Percentiles rank a stretch among this genome's conserved stretches.
phyloP scores from a whole-genome alignment of 2,888 invertebrate species.

The Catocala sponsa region DNA sequence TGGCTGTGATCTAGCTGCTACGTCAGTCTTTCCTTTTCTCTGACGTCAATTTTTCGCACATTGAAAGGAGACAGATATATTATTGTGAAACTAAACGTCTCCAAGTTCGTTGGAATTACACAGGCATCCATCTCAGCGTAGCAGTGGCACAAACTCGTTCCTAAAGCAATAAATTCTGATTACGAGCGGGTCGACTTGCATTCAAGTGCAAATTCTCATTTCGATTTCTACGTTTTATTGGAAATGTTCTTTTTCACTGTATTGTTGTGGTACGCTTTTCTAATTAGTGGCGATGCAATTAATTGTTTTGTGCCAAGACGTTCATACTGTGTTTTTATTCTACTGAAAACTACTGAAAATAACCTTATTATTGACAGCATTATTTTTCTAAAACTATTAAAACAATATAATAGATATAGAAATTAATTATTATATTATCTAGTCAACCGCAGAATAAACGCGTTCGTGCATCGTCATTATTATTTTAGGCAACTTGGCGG shows the following conservation, averaged over 20 bases:
- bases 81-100: slow-evolving; percentile 28
- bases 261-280: slow-evolving; percentile 34
- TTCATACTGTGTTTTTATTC: neutral
- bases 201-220: slow-evolving; percentile 70
- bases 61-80: slow-evolving; percentile 28
- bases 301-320: slow-evolving; percentile 8
- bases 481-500: too few species aligned
- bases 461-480: too few species aligned
- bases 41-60: slow-evolving; percentile 11
- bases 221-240: slow-evolving; percentile 58
- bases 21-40: slow-evolving; percentile 22
- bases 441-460: too few species aligned
- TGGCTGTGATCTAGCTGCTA: slow-evolving; percentile 11
- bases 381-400: neutral
- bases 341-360: slow-evolving; percentile 2
- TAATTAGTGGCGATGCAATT: slow-evolving; percentile 38
- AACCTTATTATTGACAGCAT: neutral
- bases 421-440: too few species aligned
- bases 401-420: too few species aligned
- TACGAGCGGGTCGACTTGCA: slow-evolving; percentile 64
- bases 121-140: slow-evolving; percentile 60
- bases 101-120: slow-evolving; percentile 48
- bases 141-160: slow-evolving; percentile 63
- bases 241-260: slow-evolving; percentile 45
- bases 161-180: slow-evolving; percentile 72